phyloP scores from a whole-genome alignment of 2,113 vertebrate species.

The Delphinus delphis region DNA sequence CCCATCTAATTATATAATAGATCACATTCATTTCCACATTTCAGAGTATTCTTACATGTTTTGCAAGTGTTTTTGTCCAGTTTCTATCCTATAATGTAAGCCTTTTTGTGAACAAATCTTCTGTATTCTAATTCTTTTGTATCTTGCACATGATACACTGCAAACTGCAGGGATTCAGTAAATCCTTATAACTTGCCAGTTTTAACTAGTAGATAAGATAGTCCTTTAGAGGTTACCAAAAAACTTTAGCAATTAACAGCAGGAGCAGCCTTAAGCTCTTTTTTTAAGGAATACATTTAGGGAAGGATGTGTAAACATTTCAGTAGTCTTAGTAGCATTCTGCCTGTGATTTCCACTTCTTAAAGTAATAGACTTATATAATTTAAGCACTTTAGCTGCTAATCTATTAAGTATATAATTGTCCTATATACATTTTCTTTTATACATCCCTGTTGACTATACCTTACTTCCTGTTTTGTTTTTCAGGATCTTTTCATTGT shows the following conservation, averaged over 20 bases:
- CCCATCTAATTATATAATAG: not conserved
- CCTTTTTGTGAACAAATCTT: not conserved
- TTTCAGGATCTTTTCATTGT: conserved; percentile 5
- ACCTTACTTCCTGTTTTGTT: conserved; percentile 41
- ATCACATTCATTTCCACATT: not conserved
- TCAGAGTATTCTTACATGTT: not conserved
- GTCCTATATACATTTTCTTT: not conserved
- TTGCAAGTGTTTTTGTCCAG: not conserved
- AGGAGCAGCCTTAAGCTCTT: not conserved
- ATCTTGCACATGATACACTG: not conserved
- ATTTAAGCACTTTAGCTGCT: not conserved
- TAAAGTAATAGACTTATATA: not conserved
- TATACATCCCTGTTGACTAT: not conserved
- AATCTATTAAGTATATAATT: conserved; percentile 41
- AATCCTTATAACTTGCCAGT: not conserved
- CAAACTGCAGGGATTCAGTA: not conserved
- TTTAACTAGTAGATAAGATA: conserved; percentile 35
- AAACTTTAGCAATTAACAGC: not conserved
- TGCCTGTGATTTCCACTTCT: not conserved
- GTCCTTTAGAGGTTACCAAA: conserved; percentile 32
- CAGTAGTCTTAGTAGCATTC: conserved; percentile 10
- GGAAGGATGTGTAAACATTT: conserved; percentile 6
- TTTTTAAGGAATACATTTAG: not conserved
- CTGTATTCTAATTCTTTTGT: not conserved
- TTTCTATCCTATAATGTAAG: not conserved